Percentiles rank a stretch among this genome's conserved stretches.
These are phyloP conservation scores for Potamarius usumacintae DNA, from an alignment of 2,113 vertebrate species.

Conservation along the genomic window DNA sequence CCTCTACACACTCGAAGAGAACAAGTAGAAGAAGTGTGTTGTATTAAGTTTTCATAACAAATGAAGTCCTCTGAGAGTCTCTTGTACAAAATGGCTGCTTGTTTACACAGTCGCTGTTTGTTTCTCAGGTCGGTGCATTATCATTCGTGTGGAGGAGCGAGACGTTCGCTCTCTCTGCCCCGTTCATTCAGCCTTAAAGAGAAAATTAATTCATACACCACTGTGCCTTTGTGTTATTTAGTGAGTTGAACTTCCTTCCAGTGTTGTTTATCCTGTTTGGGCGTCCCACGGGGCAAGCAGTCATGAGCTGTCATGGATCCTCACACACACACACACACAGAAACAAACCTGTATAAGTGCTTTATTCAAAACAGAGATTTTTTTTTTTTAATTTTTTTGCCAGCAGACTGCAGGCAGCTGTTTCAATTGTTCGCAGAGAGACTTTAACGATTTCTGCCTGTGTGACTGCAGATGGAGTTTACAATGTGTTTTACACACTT, in stretches of 20 bases:
- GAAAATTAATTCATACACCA: conserved; percentile 44
- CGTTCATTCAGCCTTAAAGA: conserved; percentile 42
- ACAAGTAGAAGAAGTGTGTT: background rate
- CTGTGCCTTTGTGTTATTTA: conserved; percentile 41
- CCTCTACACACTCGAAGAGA: background rate
- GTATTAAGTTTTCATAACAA: background rate
- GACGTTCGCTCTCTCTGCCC: conserved; percentile 3
- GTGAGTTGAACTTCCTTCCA: conserved; percentile 37
- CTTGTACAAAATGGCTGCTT: conserved; percentile 25
- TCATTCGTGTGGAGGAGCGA: conserved; percentile 15
- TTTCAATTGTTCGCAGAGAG: conserved; percentile 13
- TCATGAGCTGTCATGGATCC: conserved; percentile 32
- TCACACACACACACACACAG: conserved; percentile 14
- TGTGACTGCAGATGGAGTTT: conserved; percentile 29
- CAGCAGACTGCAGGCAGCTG: conserved; percentile 11
- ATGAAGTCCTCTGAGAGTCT: conserved; percentile 7
- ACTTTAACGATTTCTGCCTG: conserved; percentile 16
- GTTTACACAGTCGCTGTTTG: conserved; percentile 6
- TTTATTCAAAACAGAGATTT: background rate
- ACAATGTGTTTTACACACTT: conserved; percentile 6
- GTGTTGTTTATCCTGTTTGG: conserved; percentile 22
- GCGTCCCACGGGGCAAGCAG: conserved; percentile 20
- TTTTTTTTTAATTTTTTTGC: background rate
- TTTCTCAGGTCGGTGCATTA: conserved; percentile 20
- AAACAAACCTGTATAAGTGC: conserved; percentile 10